Evolutionary conservation across 2,888 invertebrate species (phyloP), one percentile per base, ranked within the genome.

Genomic region (Eristalis intricaria): DNA sequence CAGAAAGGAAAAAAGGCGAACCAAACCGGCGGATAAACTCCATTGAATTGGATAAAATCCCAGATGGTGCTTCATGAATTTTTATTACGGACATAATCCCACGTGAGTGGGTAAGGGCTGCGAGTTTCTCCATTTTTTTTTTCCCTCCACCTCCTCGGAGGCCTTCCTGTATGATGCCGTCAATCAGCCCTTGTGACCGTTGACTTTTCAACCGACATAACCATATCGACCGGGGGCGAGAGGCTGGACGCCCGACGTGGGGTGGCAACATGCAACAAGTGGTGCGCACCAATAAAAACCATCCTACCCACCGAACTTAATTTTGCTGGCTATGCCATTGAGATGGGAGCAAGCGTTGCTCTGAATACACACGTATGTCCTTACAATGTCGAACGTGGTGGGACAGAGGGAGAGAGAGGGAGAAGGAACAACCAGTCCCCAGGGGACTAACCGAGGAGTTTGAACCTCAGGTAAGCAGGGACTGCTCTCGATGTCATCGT

Each of bases 31-130:
- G 35, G 70, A 79, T 71, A 81, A 76, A 81, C 81, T 76, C 75
- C 75, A 70, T 84, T 80, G 80, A 84, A 84, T 75, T 61, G 61
- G 70, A 75, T 84, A 35, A 73, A 82, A 85, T 81, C 82, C 85
- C 85, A 77, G 77, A 85, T 82, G 82, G 77, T 85, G 71, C 73
- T 70, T 76, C 60, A 81, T 85, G 76, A 71, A 77, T 69, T 77
- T 81, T 81, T 81, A 82, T 64, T 81, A 68, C 73, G 35, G 38
- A 73, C 68, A 81, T 85, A 85, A 82, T 81, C 76, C 85, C 70
- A n/a, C 58, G 80, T 84, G 74, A 79, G 71, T 76, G 66, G 61
- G 76, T 68, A 15, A 22, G 60, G 60, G 60, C 60, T 23, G 26
- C 13, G 60, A 43, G 66, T 7, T 32, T 32, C 7, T 7, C 29